Evolutionary conservation across 2,797 vertebrate species (phyloP), one percentile per base, ranked within the genome.

Genomic region (Halcyon smyrnensis): DNA sequence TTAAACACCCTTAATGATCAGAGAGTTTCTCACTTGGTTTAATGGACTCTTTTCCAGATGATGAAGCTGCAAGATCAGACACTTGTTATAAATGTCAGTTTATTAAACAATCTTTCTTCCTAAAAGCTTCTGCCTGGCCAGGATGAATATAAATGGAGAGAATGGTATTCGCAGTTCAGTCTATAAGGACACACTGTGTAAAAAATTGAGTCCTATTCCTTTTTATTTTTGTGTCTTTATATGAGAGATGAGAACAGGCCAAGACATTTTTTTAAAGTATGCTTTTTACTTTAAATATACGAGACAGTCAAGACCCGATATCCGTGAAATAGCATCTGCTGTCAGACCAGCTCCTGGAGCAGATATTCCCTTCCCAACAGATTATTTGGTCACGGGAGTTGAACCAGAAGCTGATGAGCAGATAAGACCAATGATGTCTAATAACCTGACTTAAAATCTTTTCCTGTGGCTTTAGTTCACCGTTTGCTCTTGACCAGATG

Each of bases 11-110:
- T 82, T 54, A 91, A 87, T 84, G 81, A 91, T 50, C 57, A 25
- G 65, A 76, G 88, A 86, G 85, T 84, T 90, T 90, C 74, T 88
- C 84, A 27, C 63, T 84, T 23, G 54, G 30, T 90, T 88, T 95
- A 95, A 88, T 91, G 27, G 70, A 91, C 62, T 88, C 80, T 57
- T 53, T 90, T 91, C 73, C 74, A 82, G 80, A 91, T 68, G 84
- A 90, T 65, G 74, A 88, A 50, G 67, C 88, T 87, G 88, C 37
- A 11, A 19, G 84, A 12, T 62, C 86, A 92, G 93, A 51, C 84
- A 69, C 60, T 93, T 50, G 51, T 93, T 96, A 91, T 69, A 48
- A 91, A 82, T 87, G 81, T 87, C 94, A 83, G 77, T 95, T 96
- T 94, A 87, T 95, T 91, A 97, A 97, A 77, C 87, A 78, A 12